Evolutionary conservation across 2,888 invertebrate genomes (phyloP).

Genomic region (Xylota sylvarum): DNA sequence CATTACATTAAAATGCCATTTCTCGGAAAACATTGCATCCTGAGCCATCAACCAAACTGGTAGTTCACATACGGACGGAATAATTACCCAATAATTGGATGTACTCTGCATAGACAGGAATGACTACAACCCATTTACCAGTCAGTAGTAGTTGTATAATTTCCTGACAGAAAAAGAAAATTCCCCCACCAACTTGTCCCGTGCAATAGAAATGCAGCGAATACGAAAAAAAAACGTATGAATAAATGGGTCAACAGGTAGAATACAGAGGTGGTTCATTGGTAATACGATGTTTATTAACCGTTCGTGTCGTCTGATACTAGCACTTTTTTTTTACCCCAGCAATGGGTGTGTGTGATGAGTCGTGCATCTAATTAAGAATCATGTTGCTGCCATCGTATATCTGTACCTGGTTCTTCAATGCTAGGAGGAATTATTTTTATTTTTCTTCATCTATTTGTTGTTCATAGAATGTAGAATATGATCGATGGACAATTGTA

Average conservation of each 20-base stretch:
- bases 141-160: slow-evolving; percentile 33
- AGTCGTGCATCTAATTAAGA: slow-evolving; percentile 73
- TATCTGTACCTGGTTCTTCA: slow-evolving; percentile 8
- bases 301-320: slow-evolving; percentile 62
- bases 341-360: slow-evolving; percentile 58
- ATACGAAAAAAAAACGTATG: slow-evolving; percentile 36
- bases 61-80: slow-evolving; percentile 22
- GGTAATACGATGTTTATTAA: slow-evolving; percentile 64
- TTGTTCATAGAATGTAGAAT: slow-evolving; percentile 35
- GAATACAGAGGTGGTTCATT: slow-evolving; percentile 58
- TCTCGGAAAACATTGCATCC: not conserved
- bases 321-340: slow-evolving; percentile 15
- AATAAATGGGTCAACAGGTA: slow-evolving; percentile 73
- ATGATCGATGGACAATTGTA: slow-evolving; percentile 57
- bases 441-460: not conserved
- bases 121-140: slow-evolving; percentile 52
- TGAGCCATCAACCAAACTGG: slow-evolving; percentile 12
- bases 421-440: slow-evolving; percentile 14
- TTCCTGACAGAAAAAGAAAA: slow-evolving; percentile 65
- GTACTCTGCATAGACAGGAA: slow-evolving; percentile 31
- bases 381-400: slow-evolving; percentile 19
- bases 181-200: slow-evolving; percentile 49
- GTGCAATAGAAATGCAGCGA: slow-evolving; percentile 51
- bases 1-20: not conserved
- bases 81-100: slow-evolving; percentile 49